phyloP scores from a whole-genome alignment of 1,140 invertebrate genomes.

The Eurosta solidaginis region DNA sequence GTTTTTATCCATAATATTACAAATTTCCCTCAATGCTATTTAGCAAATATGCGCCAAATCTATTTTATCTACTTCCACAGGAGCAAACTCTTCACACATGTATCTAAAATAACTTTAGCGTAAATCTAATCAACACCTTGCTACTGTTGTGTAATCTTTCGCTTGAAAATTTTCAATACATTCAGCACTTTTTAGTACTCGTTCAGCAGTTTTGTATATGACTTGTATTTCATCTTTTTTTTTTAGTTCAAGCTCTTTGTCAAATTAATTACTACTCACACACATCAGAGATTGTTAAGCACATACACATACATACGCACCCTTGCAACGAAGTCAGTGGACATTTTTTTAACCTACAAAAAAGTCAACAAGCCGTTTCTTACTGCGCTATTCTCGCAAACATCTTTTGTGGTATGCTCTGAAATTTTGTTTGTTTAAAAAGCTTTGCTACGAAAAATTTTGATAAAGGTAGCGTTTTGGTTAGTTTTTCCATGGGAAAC shows the following conservation, averaged over 20 bases:
- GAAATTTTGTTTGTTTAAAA: not conserved
- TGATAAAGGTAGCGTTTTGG: not conserved
- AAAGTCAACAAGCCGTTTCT: slow-evolving; percentile 13
- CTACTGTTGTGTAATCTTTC: not conserved
- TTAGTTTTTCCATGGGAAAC: no score
- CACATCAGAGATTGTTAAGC: slow-evolving; percentile 11
- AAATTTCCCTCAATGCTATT: no score
- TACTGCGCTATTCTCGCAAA: not conserved
- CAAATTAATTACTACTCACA: slow-evolving; percentile 14
- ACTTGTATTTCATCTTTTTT: not conserved
- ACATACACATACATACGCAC: not conserved
- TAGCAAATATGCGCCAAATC: no score
- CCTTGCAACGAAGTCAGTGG: no score
- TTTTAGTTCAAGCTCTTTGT: not conserved
- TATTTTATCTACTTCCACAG: no score
- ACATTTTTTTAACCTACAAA: not conserved
- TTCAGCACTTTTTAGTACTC: not conserved
- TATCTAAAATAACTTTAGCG: not conserved
- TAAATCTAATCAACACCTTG: slow-evolving; percentile 24
- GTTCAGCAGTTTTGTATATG: not conserved
- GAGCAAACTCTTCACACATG: no score
- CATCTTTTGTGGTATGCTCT: not conserved
- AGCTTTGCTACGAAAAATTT: not conserved
- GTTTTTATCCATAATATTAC: no score
- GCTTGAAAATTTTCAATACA: not conserved